Evolutionary conservation across 2,113 vertebrate species (phyloP), one percentile per base, ranked within the genome.

Genomic region (Sula dactylatra): DNA sequence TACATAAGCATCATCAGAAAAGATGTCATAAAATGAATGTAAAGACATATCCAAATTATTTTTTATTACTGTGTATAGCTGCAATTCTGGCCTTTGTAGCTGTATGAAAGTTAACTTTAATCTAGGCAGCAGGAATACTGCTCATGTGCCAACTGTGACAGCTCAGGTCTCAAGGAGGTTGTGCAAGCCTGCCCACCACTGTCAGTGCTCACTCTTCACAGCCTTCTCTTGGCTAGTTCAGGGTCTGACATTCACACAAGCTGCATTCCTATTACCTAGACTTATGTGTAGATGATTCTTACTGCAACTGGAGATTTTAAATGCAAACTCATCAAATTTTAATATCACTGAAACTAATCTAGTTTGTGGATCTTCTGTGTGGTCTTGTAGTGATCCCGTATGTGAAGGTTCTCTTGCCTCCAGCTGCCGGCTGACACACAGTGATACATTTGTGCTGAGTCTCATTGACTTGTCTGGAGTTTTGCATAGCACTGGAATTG

Each of bases 61-160:
- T 47, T 76, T 24, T 27, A 11, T 69, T 19, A 21, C 38, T 24
- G 6, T 6, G 14, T 40, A 29, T 52, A 83, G 47, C 61, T 91
- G 61, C 36, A 38, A 2, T 71, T 65, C 44, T 82, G 80, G 17
- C 79, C 27, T 55, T 24, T 47, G 40, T 10, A 13, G 61, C 61
- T 88, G 71, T 25, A 62, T 52, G 42, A 18, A 58, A 56, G 34
- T 38, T 52, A 38, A 19, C 34, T 72, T 65, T 4, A 59, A 25
- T 27, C 2, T 70, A 27, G 61, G 40, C 76, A 82, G 50, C 40
- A 31, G 80, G 31, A 78, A 11, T 34, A 40, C 20, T 38, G 82
- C 62, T 64, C 1, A 0, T 40, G 85, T 73, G 66, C 94, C 81
- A 42, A 0, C 9, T 50, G 59, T 45, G 72, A 0, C 45, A 34